Base-by-base conservation (phyloP, 23 tunicate genomes). In the Aplidium turbinatum region DNA sequence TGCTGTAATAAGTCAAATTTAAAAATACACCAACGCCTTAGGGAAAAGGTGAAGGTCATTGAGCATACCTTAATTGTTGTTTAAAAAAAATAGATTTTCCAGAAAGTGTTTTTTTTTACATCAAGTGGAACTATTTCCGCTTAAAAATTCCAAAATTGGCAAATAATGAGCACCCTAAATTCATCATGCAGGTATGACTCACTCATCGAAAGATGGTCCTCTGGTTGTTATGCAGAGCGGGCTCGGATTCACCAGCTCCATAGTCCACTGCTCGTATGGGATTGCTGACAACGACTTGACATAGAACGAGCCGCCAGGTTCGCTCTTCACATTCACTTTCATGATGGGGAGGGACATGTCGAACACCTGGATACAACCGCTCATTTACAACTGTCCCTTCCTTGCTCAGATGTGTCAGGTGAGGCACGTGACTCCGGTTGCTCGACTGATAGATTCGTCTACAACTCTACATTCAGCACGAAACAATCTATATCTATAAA, bases 201-300 rank as follows among this genome's bases (percentile, higher is more conserved):
- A 81, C 87, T 42, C 55, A 60, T 81, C 87, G 61, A 81, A 81
- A 31, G 72, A 48, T 0, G 87, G 87, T n/a, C 79, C 87, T 61
- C 50, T 2, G 4, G 65, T 78, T 1, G 80, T 86, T 35, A 79
- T 78, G 35, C 84, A 83, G 64, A 11, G 30, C 45, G 80, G 75
- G 32, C 78, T 78, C 5, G 97, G 97, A 39, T 83, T 85, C 5
- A 90, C 97, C 11, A 77, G 48, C 64, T 83, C 82, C 97, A 90
- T 78, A 5, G 80, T 71, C 97, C 97, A 90, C 35, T 83, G 75
- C 33, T 32, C 60, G 32, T 35, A 47, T 30, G 82, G 89, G 27
- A 75, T 83, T 13, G 93, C 85, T 34, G 77, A 58, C 25, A 86
- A 2, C 5, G 78, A 65, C 46, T 79, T 78, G 48, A 89, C 79